phyloP scores from a whole-genome alignment of 2,888 invertebrate species.

The Torymus tubicola region DNA sequence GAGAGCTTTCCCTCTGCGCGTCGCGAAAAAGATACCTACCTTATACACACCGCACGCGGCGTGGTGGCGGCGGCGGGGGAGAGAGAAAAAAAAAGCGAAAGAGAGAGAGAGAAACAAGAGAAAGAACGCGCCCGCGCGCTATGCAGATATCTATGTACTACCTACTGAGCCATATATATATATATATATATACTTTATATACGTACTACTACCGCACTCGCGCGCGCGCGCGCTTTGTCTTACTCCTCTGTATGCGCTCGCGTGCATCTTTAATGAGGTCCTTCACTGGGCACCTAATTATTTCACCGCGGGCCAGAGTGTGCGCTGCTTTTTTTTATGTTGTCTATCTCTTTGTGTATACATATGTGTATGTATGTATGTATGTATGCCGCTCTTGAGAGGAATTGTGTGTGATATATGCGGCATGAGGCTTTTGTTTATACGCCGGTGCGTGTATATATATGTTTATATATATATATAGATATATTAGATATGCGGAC shows the following conservation, averaged over 20 bases:
- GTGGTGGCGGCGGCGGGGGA: too few species aligned
- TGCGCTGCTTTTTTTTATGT: neutral
- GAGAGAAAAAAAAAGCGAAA: too few species aligned
- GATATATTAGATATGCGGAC: too few species aligned
- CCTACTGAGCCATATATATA: neutral
- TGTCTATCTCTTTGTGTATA: neutral
- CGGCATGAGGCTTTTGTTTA: too few species aligned
- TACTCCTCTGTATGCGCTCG: conserved; percentile 31
- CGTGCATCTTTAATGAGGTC: conserved; percentile 68
- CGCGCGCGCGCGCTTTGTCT: too few species aligned
- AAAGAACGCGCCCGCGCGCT: neutral
- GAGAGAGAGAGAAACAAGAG: neutral
- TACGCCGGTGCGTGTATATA: too few species aligned
- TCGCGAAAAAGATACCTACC: conserved; percentile 5
- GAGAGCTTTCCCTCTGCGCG: neutral
- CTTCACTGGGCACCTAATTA: conserved; percentile 68
- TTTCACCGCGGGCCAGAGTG: conserved; percentile 55
- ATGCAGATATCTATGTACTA: conserved; percentile 50
- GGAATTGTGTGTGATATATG: too few species aligned
- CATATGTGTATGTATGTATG: neutral
- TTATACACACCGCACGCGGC: too few species aligned
- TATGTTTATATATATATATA: too few species aligned
- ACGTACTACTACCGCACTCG: neutral
- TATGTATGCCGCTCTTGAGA: neutral
- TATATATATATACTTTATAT: neutral